These are phyloP conservation scores for Magallana gigas DNA, from an alignment of 1,140 invertebrate genomes.

Conservation along the genomic window DNA sequence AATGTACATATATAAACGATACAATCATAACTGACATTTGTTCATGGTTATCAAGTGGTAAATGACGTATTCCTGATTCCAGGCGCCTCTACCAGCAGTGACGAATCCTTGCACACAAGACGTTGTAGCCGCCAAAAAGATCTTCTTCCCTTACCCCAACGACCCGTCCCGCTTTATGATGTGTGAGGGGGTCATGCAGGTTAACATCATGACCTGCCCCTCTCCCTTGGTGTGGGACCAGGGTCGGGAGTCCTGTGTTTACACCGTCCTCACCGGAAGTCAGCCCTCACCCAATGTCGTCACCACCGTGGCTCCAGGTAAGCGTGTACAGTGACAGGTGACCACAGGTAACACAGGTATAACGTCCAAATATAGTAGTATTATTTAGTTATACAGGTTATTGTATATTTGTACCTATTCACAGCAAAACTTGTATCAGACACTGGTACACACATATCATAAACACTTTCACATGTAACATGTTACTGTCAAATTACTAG, in stretches of 20 bases:
- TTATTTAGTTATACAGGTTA: too few species aligned
- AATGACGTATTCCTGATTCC: not conserved
- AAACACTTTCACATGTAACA: too few species aligned
- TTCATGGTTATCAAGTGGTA: too few species aligned
- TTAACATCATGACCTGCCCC: constrained; percentile 57
- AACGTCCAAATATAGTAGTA: too few species aligned
- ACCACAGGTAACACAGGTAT: too few species aligned
- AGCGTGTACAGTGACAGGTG: not conserved
- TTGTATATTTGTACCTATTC: too few species aligned
- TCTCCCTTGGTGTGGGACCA: constrained; percentile 58
- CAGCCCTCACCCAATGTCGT: not conserved
- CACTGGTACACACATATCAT: too few species aligned
- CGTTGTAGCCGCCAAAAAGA: constrained; percentile 40
- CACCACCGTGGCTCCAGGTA: constrained; percentile 45
- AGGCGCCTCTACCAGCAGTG: not conserved
- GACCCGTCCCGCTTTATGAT: constrained; percentile 63
- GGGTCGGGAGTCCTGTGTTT: constrained; percentile 58
- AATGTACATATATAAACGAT: too few species aligned
- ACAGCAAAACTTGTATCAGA: too few species aligned
- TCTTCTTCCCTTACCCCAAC: constrained; percentile 56
- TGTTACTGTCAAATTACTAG: too few species aligned
- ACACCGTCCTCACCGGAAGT: constrained; percentile 36
- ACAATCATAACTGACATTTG: too few species aligned
- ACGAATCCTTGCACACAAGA: constrained; percentile 57
- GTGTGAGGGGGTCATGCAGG: constrained; percentile 56